Evolutionary conservation across 2,888 invertebrate species (phyloP), one percentile per base, ranked within the genome.

Genomic region (Drosophila borealis): DNA sequence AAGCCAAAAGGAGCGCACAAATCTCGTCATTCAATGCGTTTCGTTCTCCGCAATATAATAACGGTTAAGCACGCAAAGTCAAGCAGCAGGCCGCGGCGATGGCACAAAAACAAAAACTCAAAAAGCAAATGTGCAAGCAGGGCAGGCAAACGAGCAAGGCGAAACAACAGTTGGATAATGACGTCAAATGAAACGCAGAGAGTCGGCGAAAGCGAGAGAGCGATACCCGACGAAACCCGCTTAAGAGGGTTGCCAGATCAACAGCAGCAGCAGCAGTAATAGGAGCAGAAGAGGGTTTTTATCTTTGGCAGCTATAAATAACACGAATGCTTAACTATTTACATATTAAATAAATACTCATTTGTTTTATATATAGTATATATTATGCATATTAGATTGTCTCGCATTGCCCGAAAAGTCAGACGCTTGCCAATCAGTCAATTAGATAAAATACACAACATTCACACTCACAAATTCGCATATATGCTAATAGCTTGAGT

Each of bases 141-240:
- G 37, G 55, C 48, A 59, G 54, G 59, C 63, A 75, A 75, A 55
- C 48, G 54, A 74, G 65, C 54, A 50, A 55, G 56, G 3, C 54
- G 50, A 59, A 77, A 75, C 75, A 77, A 76, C 74, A 69, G 75
- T 76, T 78, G 78, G 69, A 78, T 78, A 76, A 76, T 76, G 75
- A 76, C 75, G 75, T 75, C 78, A 75, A 73, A 78, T 64, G 59
- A 57, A 57, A 55, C 41, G 72, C 48, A 54, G 62, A 68, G 51
- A 53, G 53, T 33, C 21, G n/a, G 19, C 17, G 42, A 49, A 37
- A 13, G 50, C 41, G 39, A n/a, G 9, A 33, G 34, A 46, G 41
- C 41, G 44, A 39, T n/a, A 8, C 29, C 29, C 1, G 21, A 53
- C 34, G 29, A 29, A 59, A 17, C 39, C 51, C 48, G 54, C 19